Evolutionary conservation across 2,113 vertebrate genomes (phyloP).

Genomic region (Hyla sarda): DNA sequence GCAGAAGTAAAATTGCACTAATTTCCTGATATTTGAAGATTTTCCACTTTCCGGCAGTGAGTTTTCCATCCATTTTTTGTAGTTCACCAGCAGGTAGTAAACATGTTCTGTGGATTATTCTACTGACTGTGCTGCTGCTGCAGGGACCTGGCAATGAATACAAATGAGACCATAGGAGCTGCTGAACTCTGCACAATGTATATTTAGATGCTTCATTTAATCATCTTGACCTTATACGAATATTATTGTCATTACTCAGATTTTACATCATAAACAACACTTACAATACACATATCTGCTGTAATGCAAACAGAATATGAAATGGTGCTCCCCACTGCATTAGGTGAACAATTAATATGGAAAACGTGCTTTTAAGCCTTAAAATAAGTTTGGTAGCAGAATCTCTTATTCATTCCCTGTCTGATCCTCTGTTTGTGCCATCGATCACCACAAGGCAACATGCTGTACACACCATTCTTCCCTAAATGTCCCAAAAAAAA

Average conservation of each 20-base stretch:
- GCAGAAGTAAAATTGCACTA: no score
- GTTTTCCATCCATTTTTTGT: neutral
- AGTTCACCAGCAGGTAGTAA: neutral
- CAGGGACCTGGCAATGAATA: neutral
- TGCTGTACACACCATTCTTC: no score
- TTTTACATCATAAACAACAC: neutral
- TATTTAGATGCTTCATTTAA: conserved; percentile 2
- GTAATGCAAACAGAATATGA: no score
- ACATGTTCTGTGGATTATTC: neutral
- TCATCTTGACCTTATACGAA: neutral
- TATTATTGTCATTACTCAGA: neutral
- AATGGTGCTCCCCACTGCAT: no score
- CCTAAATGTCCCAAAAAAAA: no score
- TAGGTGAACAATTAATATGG: no score
- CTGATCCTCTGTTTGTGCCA: no score
- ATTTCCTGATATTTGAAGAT: neutral
- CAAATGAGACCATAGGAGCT: neutral
- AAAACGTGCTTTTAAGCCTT: no score
- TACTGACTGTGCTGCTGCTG: neutral
- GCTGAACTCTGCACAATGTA: neutral
- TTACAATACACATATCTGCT: neutral
- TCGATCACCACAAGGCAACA: no score
- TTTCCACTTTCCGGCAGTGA: neutral
- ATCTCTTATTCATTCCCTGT: no score
- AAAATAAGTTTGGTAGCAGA: no score